Conservation (phyloP, 2,113 vertebrate species). For the Leucosticte australis region DNA sequence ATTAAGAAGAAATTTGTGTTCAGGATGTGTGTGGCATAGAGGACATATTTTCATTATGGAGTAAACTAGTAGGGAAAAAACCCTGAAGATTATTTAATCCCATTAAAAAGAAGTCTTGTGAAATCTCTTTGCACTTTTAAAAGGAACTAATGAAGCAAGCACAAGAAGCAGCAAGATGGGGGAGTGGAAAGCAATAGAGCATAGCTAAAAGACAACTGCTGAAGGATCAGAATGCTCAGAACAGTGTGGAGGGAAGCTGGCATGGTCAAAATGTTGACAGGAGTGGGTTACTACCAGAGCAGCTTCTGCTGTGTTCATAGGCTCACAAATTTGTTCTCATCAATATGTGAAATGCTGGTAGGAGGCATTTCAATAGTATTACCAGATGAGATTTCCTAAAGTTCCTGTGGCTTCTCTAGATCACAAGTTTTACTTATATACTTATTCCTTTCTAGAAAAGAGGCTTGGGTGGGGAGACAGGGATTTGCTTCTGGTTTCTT, state of each 20-base stretch:
- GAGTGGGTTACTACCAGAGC: rapidly evolving
- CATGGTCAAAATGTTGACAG: not conserved
- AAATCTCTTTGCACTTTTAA: not conserved
- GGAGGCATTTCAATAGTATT: not conserved
- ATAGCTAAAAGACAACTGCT: not conserved
- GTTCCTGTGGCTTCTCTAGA: not conserved
- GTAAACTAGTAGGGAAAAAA: not conserved
- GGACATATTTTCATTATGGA: conserved; percentile 10
- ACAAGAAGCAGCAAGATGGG: not conserved
- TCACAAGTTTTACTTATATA: not conserved
- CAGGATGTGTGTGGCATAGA: conserved; percentile 31
- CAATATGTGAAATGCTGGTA: not conserved
- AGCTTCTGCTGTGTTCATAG: not conserved
- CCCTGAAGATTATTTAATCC: not conserved
- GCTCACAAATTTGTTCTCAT: not conserved
- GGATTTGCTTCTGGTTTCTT: not conserved
- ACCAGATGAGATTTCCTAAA: not conserved
- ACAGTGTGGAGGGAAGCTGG: not conserved
- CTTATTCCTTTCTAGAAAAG: not conserved
- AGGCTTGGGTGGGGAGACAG: not conserved
- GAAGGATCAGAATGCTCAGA: not conserved
- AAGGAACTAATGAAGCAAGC: not conserved
- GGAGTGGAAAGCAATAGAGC: not conserved
- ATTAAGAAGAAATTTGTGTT: conserved; percentile 21
- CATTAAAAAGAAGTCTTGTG: not conserved